A percentile compares a stretch with the other conserved stretches of the same genome.
These are phyloP conservation scores for Vombatus ursinus DNA, from an alignment of 2,113 vertebrate genomes.

Conservation along the genomic window DNA sequence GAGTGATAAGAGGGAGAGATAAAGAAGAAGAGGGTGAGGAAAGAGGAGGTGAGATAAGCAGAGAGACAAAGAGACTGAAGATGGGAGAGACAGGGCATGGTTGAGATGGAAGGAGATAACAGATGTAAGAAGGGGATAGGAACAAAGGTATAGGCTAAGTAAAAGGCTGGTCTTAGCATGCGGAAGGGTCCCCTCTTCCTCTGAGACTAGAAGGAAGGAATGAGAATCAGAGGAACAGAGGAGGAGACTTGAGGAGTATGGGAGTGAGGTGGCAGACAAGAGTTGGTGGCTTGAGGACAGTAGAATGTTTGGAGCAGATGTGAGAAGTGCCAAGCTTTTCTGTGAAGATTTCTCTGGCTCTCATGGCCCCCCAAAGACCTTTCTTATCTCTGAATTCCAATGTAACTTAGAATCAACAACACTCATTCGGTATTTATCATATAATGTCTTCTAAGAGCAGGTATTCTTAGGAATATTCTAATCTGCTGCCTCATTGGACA, in stretches of 20 bases:
- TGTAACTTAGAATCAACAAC: background rate
- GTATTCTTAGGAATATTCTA: background rate
- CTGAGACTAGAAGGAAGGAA: background rate
- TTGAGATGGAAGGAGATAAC: background rate
- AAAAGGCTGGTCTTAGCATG: background rate
- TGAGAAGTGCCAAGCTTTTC: background rate
- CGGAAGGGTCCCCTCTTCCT: background rate
- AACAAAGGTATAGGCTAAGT: background rate
- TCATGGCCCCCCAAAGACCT: background rate
- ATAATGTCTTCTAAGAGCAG: background rate
- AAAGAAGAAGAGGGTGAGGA: background rate
- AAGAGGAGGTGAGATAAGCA: background rate
- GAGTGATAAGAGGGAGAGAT: background rate
- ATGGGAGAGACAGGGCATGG: background rate
- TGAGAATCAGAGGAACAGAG: background rate
- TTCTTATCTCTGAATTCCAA: conserved; percentile 6
- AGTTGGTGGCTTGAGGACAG: background rate
- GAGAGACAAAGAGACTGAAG: background rate
- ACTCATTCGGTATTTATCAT: background rate
- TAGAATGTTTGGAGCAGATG: background rate
- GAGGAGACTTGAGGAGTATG: background rate
- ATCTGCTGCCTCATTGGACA: background rate
- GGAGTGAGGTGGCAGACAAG: background rate
- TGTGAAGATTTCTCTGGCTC: background rate
- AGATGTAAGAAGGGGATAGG: background rate